Evolutionary conservation across 2,888 invertebrate species (phyloP).

Genomic region (Ecdyonurus torrentis): DNA sequence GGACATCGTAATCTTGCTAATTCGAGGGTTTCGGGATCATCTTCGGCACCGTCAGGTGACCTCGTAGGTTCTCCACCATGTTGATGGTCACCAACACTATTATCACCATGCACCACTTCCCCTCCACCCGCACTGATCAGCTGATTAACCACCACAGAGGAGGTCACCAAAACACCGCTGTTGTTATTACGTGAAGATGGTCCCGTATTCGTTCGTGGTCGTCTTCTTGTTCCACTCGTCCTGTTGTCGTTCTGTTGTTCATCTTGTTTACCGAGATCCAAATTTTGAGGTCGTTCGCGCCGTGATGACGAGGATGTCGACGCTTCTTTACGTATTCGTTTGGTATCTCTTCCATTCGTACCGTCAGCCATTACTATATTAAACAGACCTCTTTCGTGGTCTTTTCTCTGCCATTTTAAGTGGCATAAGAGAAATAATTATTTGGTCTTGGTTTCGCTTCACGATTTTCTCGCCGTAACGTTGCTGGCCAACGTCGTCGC

Average conservation of each 20-base stretch:
- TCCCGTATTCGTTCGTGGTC: background rate
- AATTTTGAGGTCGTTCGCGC: background rate
- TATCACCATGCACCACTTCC: background rate
- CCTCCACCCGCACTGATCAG: background rate
- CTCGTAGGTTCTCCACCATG: background rate
- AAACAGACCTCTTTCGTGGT: background rate
- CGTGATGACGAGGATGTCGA: background rate
- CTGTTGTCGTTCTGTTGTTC: no score
- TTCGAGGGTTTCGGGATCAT: slow-evolving; percentile 52
- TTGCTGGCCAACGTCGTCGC: background rate
- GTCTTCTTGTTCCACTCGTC: background rate
- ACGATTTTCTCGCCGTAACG: background rate
- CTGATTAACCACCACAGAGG: background rate
- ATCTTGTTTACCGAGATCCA: background rate
- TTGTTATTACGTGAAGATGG: background rate
- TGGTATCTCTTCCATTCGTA: background rate
- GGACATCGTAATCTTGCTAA: slow-evolving; percentile 73
- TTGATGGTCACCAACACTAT: background rate
- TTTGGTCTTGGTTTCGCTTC: background rate
- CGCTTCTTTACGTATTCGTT: background rate
- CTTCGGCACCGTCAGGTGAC: slow-evolving; percentile 28
- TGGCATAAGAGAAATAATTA: background rate
- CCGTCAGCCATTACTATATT: background rate
- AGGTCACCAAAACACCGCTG: background rate
- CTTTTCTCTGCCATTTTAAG: slow-evolving; percentile 9